A percentile compares a stretch with the other conserved stretches of the same genome.
Evolutionary conservation across 2,888 invertebrate genomes (phyloP).

Genomic region (Coelopa pilipes): DNA sequence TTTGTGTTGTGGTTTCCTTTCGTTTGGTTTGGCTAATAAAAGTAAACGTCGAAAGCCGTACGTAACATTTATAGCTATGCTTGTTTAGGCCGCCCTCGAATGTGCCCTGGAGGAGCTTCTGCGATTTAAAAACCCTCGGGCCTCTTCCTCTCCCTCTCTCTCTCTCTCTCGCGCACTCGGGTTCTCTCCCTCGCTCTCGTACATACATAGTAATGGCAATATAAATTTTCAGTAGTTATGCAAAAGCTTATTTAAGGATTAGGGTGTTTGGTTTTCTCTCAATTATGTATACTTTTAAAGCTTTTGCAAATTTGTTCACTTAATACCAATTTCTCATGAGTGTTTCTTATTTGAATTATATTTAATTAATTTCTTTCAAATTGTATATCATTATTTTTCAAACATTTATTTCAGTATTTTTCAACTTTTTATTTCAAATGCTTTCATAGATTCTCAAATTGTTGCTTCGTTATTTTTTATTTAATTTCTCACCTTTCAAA

Average conservation of each 20-base stretch:
- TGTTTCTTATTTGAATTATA: too few species aligned
- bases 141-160: not conserved
- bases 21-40: not conserved
- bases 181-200: not conserved
- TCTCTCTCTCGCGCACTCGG: conserved; percentile 1
- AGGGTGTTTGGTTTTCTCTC: not conserved
- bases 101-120: too few species aligned
- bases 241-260: conserved; percentile 7
- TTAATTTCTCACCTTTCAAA: too few species aligned
- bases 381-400: too few species aligned
- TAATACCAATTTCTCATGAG: too few species aligned
- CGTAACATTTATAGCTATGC: not conserved
- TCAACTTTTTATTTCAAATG: too few species aligned
- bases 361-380: too few species aligned
- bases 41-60: conserved; percentile 8
- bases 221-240: conserved; percentile 3
- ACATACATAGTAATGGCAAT: conserved; percentile 9
- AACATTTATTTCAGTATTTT: too few species aligned
- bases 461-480: too few species aligned
- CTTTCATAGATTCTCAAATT: too few species aligned
- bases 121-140: not conserved
- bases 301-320: too few species aligned
- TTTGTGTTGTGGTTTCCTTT: too few species aligned
- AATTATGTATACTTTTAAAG: conserved; percentile 16
- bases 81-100: not conserved